Evolutionary conservation across 1,140 invertebrate genomes (phyloP), one percentile per base, ranked within the genome.

Genomic region (Polypedilum vanderplanki): DNA sequence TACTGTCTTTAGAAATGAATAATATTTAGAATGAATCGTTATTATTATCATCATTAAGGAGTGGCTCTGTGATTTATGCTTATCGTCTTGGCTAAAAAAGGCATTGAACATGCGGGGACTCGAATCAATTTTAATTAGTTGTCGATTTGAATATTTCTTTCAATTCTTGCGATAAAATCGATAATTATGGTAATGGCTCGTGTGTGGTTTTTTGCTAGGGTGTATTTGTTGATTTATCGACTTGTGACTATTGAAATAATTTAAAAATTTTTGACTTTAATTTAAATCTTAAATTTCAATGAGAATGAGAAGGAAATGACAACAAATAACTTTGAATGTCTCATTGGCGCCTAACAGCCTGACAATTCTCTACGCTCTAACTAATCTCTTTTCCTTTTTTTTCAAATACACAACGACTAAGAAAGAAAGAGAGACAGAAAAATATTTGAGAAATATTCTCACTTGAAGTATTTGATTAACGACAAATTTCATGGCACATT

Each of bases 111-210:
- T 22, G 17, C 65, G 17, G 17, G 18, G 17, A 18, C 65, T 70
- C 20, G 17, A 70, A 70, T 70, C 65, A 70, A 70, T 70, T 70
- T 70, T 70, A 70, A 70, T 70, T 70, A 70, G 65, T 70, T 70
- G 17, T 20, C 18, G 65, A 70, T 70, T 70, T 70, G 65, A 70
- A 70, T 70, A 22, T n/a, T 57, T 15, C n/a, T 57, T n/a, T 15
- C n/a, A 57, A 12, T n/a, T 57, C n/a, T 57, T 15, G 46, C 46
- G 46, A 57, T 57, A 57, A 57, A 57, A 57, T 57, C 46, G n/a
- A 57, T 57, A 57, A 57, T 57, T 15, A 57, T 57, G 46, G n/a
- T 46, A 46, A 46, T 57, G 46, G n/a, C 8, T n/a, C n/a, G 46
- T 12, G 46, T 57, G 4, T 57, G 46, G 41, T 15, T 12, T 46